These are phyloP conservation scores for Gari tellinella DNA, from an alignment of 2,888 invertebrate genomes.

Conservation along the genomic window DNA sequence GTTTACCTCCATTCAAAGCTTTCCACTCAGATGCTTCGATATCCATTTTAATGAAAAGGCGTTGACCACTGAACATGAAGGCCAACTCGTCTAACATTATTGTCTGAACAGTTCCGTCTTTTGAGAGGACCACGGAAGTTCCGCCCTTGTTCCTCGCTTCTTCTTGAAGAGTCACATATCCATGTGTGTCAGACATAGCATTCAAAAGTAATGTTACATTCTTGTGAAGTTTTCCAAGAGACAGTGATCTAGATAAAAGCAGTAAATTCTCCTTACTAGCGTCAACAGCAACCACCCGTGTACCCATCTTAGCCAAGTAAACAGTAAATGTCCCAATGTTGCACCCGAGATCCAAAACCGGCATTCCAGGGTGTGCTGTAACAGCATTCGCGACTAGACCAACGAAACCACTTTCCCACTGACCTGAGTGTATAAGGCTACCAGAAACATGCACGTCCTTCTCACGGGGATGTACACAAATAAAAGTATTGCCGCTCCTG, in stretches of 20 bases:
- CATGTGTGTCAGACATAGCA: constrained; percentile 63
- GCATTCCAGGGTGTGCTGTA: no score
- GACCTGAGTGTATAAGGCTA: no score
- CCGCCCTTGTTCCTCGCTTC: constrained; percentile 67
- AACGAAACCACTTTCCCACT: no score
- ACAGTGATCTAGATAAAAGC: constrained; percentile 58
- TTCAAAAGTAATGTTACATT: constrained; percentile 67
- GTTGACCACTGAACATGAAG: constrained; percentile 37
- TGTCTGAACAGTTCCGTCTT: constrained; percentile 39
- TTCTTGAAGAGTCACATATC: constrained; percentile 53
- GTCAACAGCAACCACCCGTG: constrained; percentile 60
- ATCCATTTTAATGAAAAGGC: constrained; percentile 74
- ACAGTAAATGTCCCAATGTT: constrained; percentile 67
- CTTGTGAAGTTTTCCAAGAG: constrained; percentile 38
- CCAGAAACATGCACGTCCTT: no score
- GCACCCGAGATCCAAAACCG: constrained; percentile 63
- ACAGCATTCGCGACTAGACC: no score
- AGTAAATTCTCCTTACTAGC: constrained; percentile 51
- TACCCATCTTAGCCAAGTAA: constrained; percentile 57
- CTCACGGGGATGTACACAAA: no score
- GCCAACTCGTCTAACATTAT: constrained; percentile 68
- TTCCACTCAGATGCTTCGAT: constrained; percentile 70
- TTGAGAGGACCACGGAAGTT: constrained; percentile 46
- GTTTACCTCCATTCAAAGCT: constrained; percentile 57
- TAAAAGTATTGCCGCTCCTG: no score